Percentiles rank a stretch among this genome's conserved stretches.
Evolutionary conservation across 2,888 invertebrate genomes (phyloP).

Genomic region (Aromia moschata): DNA sequence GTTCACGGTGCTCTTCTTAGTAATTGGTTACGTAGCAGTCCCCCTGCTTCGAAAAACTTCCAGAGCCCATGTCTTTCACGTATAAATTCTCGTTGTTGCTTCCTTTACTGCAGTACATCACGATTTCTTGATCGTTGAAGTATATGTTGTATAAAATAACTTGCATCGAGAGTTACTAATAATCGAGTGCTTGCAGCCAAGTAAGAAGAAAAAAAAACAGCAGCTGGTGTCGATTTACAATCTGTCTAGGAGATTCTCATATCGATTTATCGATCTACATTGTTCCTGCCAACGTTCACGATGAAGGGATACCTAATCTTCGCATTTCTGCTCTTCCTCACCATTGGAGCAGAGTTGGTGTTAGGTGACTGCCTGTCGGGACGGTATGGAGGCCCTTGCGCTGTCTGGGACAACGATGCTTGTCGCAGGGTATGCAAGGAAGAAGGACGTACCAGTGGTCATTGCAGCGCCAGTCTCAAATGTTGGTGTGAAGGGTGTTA

Average conservation of each 20-base stretch:
- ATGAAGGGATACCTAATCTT: not conserved
- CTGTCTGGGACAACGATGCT: constrained; percentile 24
- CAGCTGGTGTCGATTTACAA: too few relatives aligned
- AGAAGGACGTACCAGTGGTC: constrained; percentile 23
- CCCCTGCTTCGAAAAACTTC: too few relatives aligned
- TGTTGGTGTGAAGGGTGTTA: not conserved
- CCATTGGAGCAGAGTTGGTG: constrained; percentile 17
- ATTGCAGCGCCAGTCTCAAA: constrained; percentile 25
- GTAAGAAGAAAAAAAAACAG: too few relatives aligned
- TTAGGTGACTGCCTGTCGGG: constrained; percentile 27
- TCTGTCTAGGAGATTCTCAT: not conserved
- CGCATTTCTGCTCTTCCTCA: not conserved
- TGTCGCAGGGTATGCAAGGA: constrained; percentile 23
- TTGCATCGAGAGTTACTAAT: too few relatives aligned
- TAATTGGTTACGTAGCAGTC: too few relatives aligned
- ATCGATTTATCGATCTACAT: too few relatives aligned
- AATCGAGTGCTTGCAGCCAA: too few relatives aligned
- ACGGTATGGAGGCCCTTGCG: constrained; percentile 21
- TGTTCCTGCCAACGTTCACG: too few relatives aligned
- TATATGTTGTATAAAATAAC: not conserved
- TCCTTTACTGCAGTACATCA: too few relatives aligned
- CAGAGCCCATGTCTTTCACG: too few relatives aligned
- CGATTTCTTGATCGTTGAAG: not conserved
- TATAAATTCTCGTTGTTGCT: too few relatives aligned
- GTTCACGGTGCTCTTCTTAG: too few relatives aligned